These are phyloP conservation scores for Felis chaus DNA, from an alignment of 2,113 vertebrate species.

Conservation along the genomic window DNA sequence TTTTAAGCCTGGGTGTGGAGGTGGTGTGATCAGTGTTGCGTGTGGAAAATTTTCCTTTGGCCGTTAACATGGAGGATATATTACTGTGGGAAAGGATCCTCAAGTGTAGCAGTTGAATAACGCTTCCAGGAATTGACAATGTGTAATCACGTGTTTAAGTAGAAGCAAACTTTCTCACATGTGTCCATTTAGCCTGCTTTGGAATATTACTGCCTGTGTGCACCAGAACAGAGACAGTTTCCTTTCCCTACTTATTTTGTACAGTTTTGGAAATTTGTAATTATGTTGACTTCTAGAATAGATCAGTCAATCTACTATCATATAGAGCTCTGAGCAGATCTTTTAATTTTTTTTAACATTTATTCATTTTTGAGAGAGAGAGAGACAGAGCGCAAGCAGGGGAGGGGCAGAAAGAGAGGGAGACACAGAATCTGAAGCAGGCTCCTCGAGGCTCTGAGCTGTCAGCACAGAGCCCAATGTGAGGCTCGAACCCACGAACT, in stretches of 20 bases:
- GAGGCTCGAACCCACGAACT: not conserved
- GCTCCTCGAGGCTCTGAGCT: too few relatives aligned
- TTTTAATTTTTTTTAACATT: not conserved
- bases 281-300: not conserved
- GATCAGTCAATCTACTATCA: not conserved
- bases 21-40: not conserved
- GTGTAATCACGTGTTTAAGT: not conserved
- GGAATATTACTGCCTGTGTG: not conserved
- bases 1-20: not conserved
- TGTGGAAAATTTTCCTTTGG: not conserved
- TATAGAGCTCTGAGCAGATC: not conserved
- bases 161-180: not conserved
- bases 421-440: not conserved
- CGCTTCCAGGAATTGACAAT: not conserved
- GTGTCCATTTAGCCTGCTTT: not conserved
- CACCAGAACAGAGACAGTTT: not conserved
- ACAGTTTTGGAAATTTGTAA: not conserved
- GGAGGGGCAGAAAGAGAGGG: not conserved
- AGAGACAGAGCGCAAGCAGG: not conserved
- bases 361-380: not conserved
- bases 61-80: not conserved
- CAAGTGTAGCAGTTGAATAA: not conserved
- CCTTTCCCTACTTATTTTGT: not conserved
- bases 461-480: not conserved
- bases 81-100: not conserved